These are phyloP conservation scores for Hippopotamyrus pictus DNA, from an alignment of 2,797 vertebrate genomes.

Conservation along the genomic window DNA sequence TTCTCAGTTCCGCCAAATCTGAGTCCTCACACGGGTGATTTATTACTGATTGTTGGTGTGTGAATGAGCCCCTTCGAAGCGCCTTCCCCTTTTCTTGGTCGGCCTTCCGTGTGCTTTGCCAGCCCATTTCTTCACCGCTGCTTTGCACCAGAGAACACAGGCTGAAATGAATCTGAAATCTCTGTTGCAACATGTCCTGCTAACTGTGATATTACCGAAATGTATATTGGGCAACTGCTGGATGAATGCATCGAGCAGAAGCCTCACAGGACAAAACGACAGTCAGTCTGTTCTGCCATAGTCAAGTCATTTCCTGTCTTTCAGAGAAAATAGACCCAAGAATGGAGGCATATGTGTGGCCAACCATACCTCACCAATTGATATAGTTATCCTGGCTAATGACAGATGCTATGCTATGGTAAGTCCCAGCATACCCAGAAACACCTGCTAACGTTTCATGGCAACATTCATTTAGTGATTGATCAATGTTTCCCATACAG, in stretches of 20 bases:
- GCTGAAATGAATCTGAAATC: not conserved
- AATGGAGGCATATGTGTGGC: slow-evolving; percentile 95
- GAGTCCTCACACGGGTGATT: not conserved
- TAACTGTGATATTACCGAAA: slow-evolving; percentile 4
- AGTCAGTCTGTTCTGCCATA: not conserved
- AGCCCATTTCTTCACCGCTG: not conserved
- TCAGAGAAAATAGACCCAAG: slow-evolving; percentile 81
- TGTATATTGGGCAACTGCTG: not conserved
- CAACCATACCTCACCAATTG: slow-evolving; percentile 93
- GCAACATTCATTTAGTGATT: not conserved
- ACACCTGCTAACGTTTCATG: not conserved
- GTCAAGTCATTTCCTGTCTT: not conserved
- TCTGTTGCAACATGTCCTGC: not conserved
- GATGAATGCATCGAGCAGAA: not conserved
- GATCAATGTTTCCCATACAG: not conserved
- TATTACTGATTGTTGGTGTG: not conserved
- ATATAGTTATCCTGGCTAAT: slow-evolving; percentile 85
- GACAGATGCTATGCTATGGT: slow-evolving; percentile 97
- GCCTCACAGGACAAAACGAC: too few species aligned
- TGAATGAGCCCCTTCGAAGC: not conserved
- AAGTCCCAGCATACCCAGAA: slow-evolving; percentile 21
- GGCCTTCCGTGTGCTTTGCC: not conserved
- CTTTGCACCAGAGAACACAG: not conserved
- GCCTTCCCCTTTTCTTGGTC: not conserved
- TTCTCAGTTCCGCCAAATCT: not conserved